Evolutionary conservation across 2,888 invertebrate species (phyloP), one percentile per base, ranked within the genome.

Genomic region (Oscheius sp.): DNA sequence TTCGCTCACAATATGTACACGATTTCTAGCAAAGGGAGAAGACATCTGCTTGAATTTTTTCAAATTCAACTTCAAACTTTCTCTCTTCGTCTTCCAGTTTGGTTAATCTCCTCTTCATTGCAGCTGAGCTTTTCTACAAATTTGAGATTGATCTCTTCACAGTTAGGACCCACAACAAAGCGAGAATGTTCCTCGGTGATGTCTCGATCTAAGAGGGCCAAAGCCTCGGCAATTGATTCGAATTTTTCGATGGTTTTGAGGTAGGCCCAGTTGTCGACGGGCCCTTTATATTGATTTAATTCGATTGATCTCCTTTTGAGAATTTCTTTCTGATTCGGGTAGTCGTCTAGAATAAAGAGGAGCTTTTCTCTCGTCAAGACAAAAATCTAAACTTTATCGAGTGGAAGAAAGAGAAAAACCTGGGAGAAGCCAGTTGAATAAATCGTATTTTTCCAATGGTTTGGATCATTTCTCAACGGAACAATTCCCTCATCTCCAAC

Each of bases 341-440:
- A 66, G 29, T 66, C 55, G 3, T 55, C 50, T n/a, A 66, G 45
- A 3, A 66, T 42, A 31, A 29, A 5, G 17, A 42, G n/a, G n/a
- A 66, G 25, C 3, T 53, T 15, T n/a, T 53, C 53, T 12, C 57
- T 8, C 4, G 27, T 27, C 27, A 66, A 27, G 23, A 55, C 46
- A 25, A 20, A 66, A 12, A 66, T 31, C 66, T 66, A 39, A 23
- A 53, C 39, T 25, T 5, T 6, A 53, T 64, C 12, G n/a, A 27
- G 29, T 23, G 29, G 4, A 33, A 48, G 33, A 34, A 23, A 52
- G 15, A 6, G 15, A 29, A 20, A 10, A 6, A 68, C 68, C 50
- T 68, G 53, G 1, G 68, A 58, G 29, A 61, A 68, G 31, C 33
- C 68, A 3, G 17, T 37, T 4, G 68, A 58, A n/a, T 39, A 48